Conservation (phyloP, 2,888 invertebrate genomes). For the Lithophane socia region DNA sequence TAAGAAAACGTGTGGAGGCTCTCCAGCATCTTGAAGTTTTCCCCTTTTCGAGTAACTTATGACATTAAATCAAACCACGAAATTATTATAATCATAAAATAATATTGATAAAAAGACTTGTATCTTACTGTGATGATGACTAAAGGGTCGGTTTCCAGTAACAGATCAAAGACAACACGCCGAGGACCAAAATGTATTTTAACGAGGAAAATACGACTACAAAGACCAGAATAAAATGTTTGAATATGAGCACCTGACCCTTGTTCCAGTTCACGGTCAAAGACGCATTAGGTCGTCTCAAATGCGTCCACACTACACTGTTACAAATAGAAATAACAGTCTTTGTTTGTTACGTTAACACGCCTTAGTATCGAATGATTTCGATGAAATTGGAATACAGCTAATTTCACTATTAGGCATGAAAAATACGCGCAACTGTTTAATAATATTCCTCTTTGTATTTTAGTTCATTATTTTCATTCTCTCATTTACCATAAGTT, state of each 20-base stretch:
- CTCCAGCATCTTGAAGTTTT: background rate
- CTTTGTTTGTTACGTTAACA: background rate
- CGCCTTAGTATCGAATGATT: background rate
- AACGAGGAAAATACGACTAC: constrained; percentile 35
- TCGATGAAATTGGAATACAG: background rate
- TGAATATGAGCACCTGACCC: constrained; percentile 8
- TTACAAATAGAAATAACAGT: background rate
- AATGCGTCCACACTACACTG: background rate
- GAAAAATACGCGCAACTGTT: background rate
- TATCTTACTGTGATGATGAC: background rate
- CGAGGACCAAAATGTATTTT: constrained; percentile 13
- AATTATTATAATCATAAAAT: background rate
- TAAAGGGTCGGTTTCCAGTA: background rate
- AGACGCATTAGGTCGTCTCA: constrained; percentile 12
- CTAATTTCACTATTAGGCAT: background rate
- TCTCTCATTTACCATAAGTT: background rate
- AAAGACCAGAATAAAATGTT: constrained; percentile 31
- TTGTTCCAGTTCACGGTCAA: constrained; percentile 40
- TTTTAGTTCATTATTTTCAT: background rate
- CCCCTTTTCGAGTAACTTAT: background rate
- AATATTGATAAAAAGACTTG: background rate
- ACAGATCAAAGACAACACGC: constrained; percentile 6
- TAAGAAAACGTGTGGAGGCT: background rate
- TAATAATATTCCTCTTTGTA: background rate
- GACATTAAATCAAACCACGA: background rate